Conservation (phyloP, 2,888 invertebrate species). For the Trissolcus brochymenae region DNA sequence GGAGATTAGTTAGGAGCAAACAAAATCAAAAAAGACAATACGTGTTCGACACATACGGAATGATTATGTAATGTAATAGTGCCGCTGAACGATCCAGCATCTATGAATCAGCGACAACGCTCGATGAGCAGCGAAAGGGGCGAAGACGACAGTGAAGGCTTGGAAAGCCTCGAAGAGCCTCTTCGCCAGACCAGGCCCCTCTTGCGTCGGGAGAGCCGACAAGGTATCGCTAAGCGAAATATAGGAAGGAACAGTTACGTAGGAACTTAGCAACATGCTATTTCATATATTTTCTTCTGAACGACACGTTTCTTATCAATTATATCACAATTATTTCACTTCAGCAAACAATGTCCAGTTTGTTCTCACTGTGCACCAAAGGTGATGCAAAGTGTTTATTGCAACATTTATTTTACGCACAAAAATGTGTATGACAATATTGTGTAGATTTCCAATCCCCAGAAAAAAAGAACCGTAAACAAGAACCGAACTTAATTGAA, state of each 20-base stretch:
- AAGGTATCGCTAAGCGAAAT: conserved; percentile 78
- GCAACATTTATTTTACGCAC: neutral
- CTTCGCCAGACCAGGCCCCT: conserved; percentile 76
- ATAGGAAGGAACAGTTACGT: conserved; percentile 56
- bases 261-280: conserved; percentile 49
- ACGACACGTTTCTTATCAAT: conserved; percentile 23
- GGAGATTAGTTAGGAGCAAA: neutral
- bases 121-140: conserved; percentile 81
- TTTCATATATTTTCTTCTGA: conserved; percentile 27
- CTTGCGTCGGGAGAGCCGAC: conserved; percentile 80
- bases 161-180: conserved; percentile 82
- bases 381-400: conserved; percentile 2
- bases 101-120: conserved; percentile 80
- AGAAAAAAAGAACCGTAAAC: neutral
- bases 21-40: neutral
- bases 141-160: conserved; percentile 77
- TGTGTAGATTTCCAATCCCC: neutral
- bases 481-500: neutral
- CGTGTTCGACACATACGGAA: conserved; percentile 15
- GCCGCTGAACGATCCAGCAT: conserved; percentile 82
- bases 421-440: neutral
- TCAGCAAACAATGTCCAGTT: neutral
- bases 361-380: conserved; percentile 19
- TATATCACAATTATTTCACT: conserved; percentile 17
- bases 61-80: conserved; percentile 70